These are phyloP conservation scores for Anguilla obscura DNA, from an alignment of 2,797 vertebrate genomes.

Conservation along the genomic window DNA sequence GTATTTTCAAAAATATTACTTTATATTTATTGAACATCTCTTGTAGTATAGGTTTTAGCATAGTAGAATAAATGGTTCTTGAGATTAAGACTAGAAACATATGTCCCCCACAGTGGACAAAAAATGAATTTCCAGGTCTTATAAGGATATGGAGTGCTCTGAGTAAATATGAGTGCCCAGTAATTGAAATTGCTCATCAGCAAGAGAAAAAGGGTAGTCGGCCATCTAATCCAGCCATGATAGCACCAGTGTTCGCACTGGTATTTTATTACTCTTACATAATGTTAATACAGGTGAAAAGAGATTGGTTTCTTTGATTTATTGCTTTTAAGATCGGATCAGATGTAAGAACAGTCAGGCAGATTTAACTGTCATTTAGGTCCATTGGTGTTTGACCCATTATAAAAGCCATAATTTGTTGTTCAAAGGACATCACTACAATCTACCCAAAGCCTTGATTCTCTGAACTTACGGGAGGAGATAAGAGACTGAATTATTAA, in stretches of 20 bases:
- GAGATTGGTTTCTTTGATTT: slow-evolving; percentile 22
- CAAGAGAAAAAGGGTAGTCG: slow-evolving; percentile 4
- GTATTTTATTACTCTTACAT: background rate
- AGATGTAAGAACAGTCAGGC: background rate
- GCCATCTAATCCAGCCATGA: background rate
- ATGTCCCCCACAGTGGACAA: background rate
- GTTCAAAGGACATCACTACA: slow-evolving; percentile 41
- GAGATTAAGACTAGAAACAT: background rate
- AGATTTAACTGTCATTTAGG: slow-evolving; percentile 2
- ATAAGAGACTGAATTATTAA: slow-evolving; percentile 13
- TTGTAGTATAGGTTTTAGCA: background rate
- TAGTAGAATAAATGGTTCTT: background rate
- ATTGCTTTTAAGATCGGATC: slow-evolving; percentile 14
- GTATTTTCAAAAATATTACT: no score
- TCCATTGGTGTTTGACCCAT: slow-evolving; percentile 17
- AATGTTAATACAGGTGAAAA: slow-evolving; percentile 14
- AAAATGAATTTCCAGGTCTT: background rate
- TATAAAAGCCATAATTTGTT: slow-evolving; percentile 18
- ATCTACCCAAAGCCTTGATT: slow-evolving; percentile 22
- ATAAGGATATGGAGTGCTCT: background rate
- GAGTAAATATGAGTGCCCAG: background rate
- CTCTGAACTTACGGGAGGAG: background rate
- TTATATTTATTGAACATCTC: background rate
- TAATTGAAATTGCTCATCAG: background rate
- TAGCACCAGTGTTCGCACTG: background rate